phyloP scores from a whole-genome alignment of 2,113 vertebrate genomes.

The Trachemys scripta region DNA sequence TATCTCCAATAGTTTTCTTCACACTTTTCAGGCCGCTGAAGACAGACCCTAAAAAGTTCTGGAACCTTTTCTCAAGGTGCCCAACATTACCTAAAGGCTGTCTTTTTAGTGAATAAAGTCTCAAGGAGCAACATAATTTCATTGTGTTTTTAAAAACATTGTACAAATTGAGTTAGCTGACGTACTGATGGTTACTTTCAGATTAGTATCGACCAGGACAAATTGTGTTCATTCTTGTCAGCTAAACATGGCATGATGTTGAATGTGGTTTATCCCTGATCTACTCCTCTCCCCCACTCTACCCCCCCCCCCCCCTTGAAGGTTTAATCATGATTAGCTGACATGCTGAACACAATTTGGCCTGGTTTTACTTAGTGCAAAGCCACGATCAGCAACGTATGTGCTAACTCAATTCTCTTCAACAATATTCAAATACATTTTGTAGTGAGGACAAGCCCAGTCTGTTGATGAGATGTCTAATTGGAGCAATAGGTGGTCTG shows the following conservation, averaged over 20 bases:
- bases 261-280: not conserved
- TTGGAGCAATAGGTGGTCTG: not conserved
- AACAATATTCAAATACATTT: not conserved
- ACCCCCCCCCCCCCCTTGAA: not conserved
- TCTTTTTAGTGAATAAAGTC: not conserved
- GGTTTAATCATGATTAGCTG: not conserved
- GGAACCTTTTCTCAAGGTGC: not conserved
- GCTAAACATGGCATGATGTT: not conserved
- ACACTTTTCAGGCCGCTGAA: not conserved
- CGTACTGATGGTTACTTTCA: not conserved
- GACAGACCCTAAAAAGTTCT: not conserved
- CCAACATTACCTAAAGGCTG: fast-evolving
- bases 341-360: not conserved
- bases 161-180: not conserved
- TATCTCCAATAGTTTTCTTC: not conserved
- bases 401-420: not conserved
- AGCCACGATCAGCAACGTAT: not conserved
- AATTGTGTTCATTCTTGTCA: not conserved
- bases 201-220: not conserved
- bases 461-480: not conserved
- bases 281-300: not conserved
- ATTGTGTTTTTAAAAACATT: not conserved
- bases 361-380: not conserved
- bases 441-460: not conserved
- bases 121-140: not conserved